Percentiles rank a stretch among this genome's conserved stretches.
phyloP scores from a whole-genome alignment of 2,888 invertebrate genomes.

The Oscheius onirici region DNA sequence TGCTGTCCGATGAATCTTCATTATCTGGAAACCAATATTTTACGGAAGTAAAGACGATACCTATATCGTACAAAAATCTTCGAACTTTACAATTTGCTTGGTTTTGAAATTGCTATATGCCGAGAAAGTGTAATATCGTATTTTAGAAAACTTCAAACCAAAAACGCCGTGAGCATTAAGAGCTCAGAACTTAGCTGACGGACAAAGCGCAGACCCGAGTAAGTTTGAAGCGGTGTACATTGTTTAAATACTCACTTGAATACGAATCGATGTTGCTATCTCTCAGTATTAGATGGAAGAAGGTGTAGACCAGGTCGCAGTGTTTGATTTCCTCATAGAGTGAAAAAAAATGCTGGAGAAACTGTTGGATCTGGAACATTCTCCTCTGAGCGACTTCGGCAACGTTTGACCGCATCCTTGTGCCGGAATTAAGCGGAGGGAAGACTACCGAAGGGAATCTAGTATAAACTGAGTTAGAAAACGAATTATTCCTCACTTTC shows the following conservation, averaged over 20 bases:
- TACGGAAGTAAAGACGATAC: neutral
- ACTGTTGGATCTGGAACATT: constrained; percentile 87
- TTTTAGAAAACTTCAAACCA: too few relatives aligned
- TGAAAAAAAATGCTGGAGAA: constrained; percentile 85
- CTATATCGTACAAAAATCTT: too few relatives aligned
- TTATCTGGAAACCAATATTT: constrained; percentile 18
- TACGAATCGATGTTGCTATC: constrained; percentile 53
- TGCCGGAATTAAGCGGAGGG: constrained; percentile 36
- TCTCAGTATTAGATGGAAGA: constrained; percentile 81
- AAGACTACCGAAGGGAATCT: constrained; percentile 45
- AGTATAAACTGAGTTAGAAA: neutral
- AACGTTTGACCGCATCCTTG: constrained; percentile 83
- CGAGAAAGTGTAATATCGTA: too few relatives aligned
- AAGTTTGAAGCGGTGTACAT: too few relatives aligned
- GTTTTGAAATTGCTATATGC: neutral
- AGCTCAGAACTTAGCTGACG: too few relatives aligned
- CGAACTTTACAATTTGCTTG: neutral
- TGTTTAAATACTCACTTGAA: constrained; percentile 35
- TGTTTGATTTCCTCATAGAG: constrained; percentile 93
- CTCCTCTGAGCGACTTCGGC: constrained; percentile 92
- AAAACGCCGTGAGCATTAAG: too few relatives aligned
- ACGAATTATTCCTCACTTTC: constrained; percentile 75
- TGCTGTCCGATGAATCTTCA: neutral
- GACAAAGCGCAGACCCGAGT: too few relatives aligned
- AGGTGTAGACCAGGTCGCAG: constrained; percentile 92